A percentile compares a stretch with the other conserved stretches of the same genome.
Evolutionary conservation across 2,113 vertebrate genomes (phyloP).

Genomic region (Pleuronectes platessa): DNA sequence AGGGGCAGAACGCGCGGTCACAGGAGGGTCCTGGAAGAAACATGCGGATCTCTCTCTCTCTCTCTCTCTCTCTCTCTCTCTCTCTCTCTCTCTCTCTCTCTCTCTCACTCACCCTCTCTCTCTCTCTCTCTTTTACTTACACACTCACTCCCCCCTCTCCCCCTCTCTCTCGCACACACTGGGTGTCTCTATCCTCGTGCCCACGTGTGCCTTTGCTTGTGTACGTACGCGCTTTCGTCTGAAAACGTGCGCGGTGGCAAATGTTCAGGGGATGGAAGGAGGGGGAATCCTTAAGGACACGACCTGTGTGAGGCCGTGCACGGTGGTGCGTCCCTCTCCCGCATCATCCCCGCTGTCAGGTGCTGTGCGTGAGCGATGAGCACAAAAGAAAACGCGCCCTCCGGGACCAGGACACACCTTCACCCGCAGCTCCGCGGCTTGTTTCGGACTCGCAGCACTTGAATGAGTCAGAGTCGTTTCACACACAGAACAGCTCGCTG

Average conservation of each 20-base stretch:
- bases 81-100: background rate
- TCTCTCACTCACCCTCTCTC: no score
- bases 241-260: constrained; percentile 20
- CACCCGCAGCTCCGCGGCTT: constrained; percentile 11
- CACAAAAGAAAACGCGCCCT: background rate
- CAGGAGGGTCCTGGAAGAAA: constrained; percentile 30
- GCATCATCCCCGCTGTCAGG: background rate
- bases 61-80: no score
- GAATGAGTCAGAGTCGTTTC: constrained; percentile 62
- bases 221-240: constrained; percentile 13
- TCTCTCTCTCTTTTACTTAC: no score
- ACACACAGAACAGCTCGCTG: constrained; percentile 28
- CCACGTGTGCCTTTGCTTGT: background rate
- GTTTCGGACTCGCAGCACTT: constrained; percentile 20
- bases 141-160: no score
- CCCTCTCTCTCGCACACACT: no score
- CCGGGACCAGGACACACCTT: constrained; percentile 60
- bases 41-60: background rate
- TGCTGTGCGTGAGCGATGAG: background rate
- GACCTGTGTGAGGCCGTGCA: no score
- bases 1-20: constrained; percentile 43
- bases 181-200: no score
- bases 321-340: no score
- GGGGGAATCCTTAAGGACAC: no score
- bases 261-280: background rate